Conservation (phyloP, 2,797 vertebrate genomes). For the Odontamblyopus rebecca region DNA sequence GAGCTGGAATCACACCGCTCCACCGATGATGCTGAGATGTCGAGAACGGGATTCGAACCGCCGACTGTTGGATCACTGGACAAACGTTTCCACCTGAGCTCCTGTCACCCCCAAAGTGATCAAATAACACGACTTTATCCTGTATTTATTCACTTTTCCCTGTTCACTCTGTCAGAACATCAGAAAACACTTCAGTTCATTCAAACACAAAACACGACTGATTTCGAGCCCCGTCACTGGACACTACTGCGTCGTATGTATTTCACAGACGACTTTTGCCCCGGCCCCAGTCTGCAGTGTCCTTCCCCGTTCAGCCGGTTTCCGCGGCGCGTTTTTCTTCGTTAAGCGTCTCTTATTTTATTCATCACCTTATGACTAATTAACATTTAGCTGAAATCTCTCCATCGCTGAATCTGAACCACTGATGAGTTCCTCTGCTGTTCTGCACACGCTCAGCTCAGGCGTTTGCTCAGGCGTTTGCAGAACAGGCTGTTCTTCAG, state of each 20-base stretch:
- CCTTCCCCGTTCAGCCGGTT: background rate
- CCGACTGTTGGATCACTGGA: too few species aligned
- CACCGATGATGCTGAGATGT: too few species aligned
- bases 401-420: background rate
- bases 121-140: too few species aligned
- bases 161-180: too few species aligned
- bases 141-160: too few species aligned
- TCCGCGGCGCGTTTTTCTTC: background rate
- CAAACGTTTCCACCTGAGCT: too few species aligned
- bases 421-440: background rate
- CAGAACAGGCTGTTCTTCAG: background rate
- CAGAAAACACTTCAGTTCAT: too few species aligned
- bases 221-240: background rate
- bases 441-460: background rate
- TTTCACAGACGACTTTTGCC: background rate
- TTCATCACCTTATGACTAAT: constrained; percentile 2
- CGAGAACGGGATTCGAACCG: too few species aligned
- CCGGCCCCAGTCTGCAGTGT: background rate
- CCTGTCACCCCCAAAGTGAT: too few species aligned
- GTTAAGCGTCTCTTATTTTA: constrained; percentile 1
- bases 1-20: too few species aligned
- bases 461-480: background rate
- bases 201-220: too few species aligned
- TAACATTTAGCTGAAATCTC: background rate
- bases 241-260: background rate